Evolutionary conservation across 1,140 invertebrate genomes (phyloP), one percentile per base, ranked within the genome.

Genomic region (Melipona quadrifasciata): DNA sequence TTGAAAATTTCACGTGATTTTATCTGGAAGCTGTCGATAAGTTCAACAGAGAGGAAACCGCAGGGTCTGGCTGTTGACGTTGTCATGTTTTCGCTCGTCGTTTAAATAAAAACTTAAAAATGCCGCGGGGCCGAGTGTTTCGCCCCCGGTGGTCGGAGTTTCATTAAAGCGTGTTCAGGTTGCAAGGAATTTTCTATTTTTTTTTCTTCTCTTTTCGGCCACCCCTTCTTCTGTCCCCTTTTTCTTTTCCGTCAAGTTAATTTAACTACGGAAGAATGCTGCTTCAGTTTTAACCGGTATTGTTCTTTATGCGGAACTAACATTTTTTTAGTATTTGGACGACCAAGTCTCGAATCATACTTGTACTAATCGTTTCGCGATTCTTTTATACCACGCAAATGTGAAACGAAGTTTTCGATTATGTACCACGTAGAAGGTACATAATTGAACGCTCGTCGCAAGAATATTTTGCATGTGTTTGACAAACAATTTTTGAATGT

Each of bases 101-200:
- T 81, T 81, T 74, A 31, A 64, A 65, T 53, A 53, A 64, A 81
- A 74, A 81, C 64, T 73, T 67, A 67, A 67, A 24, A 74, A 74
- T 34, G 58, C 39, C 70, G 70, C 21, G 47, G 14, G 80, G 71
- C 39, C 17, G 16, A n/a, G n/a, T 12, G 24, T 21, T 39, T 70
- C 6, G 34, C 67, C 11, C 4, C 31, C 31, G 31, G 11, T 70
- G 21, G 19, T 6, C 67, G 24, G 34, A 24, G 67, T 34, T 70
- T 34, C 65, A 34, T 34, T 34, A 34, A 34, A 67, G 27, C 17
- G 14, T 65, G 58, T 67, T 67, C 65, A 67, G 17, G 17, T 34
- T 21, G 10, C 65, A 67, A 67, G 31, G 19, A 67, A 67, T 34
- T 34, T 17, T 39, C 39, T 39, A 39, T 6, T 39, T 39, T 6